Conservation (phyloP, 2,888 invertebrate species). For the Diplazon laetatorius region DNA sequence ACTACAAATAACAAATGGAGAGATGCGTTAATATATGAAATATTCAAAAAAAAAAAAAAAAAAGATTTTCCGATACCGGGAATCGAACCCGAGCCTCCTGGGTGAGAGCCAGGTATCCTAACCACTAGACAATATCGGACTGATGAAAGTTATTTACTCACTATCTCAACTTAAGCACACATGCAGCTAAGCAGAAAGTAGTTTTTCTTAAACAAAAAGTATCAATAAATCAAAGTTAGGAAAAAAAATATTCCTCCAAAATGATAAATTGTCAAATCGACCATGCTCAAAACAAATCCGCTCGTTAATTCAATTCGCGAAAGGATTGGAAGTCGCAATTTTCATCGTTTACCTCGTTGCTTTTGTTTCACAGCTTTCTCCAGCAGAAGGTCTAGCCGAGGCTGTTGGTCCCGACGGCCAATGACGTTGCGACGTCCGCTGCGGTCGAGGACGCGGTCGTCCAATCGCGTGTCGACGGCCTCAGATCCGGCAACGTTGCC, state of each 20-base stretch:
- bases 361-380: conserved; percentile 30
- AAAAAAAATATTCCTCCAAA: background rate
- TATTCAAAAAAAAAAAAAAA: conserved; percentile 48
- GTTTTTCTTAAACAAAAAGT: conserved; percentile 5
- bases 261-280: background rate
- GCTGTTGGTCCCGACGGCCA: conserved; percentile 23
- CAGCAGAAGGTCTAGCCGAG: conserved; percentile 18
- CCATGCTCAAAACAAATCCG: background rate
- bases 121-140: conserved; percentile 85
- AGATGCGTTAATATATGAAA: background rate
- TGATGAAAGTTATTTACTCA: background rate
- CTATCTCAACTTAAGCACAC: background rate
- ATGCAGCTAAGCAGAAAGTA: background rate
- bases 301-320: background rate
- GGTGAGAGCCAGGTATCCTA: conserved; percentile 86
- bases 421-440: conserved; percentile 7
- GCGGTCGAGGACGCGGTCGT: conserved; percentile 27
- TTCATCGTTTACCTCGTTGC: conserved; percentile 44
- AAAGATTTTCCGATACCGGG: conserved; percentile 84
- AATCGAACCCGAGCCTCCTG: conserved; percentile 87
- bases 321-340: conserved; percentile 72
- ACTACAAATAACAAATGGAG: background rate
- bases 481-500: conserved; percentile 63
- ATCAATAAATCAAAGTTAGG: background rate
- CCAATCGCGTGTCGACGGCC: conserved; percentile 21